Conservation (phyloP, 1,140 invertebrate genomes). For the Dendrolimus kikuchii region DNA sequence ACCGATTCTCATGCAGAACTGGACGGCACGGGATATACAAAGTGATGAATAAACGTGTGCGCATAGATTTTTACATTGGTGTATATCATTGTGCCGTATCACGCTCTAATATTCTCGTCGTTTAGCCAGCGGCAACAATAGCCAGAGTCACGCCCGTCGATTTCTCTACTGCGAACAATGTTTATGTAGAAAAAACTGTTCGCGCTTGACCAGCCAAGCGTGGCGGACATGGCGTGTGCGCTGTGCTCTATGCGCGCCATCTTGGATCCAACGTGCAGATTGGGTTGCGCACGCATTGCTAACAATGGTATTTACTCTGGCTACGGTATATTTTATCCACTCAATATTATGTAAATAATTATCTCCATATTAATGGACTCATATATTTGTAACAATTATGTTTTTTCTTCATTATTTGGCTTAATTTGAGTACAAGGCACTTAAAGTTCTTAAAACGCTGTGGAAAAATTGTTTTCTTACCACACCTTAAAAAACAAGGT, state of each 20-base stretch:
- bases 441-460: no score
- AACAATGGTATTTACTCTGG: not conserved
- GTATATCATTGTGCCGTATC: conserved; percentile 52
- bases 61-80: not conserved
- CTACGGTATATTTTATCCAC: no score
- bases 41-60: no score
- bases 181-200: conserved; percentile 67
- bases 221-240: conserved; percentile 60
- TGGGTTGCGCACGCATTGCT: conserved; percentile 46
- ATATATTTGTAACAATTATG: no score
- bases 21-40: no score
- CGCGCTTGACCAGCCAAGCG: conserved; percentile 49
- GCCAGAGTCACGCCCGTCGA: conserved; percentile 63
- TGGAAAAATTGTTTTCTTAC: not conserved
- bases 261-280: conserved; percentile 50
- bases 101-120: conserved; percentile 62
- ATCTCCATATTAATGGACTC: no score
- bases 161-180: conserved; percentile 69
- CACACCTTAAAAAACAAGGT: not conserved
- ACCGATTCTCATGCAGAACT: no score
- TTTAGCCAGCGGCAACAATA: conserved; percentile 61
- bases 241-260: conserved; percentile 63
- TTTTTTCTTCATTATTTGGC: no score
- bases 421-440: no score
- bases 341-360: no score